A percentile compares a stretch with the other conserved stretches of the same genome.
phyloP scores from a whole-genome alignment of 2,113 vertebrate species.

The Cacatua alba region DNA sequence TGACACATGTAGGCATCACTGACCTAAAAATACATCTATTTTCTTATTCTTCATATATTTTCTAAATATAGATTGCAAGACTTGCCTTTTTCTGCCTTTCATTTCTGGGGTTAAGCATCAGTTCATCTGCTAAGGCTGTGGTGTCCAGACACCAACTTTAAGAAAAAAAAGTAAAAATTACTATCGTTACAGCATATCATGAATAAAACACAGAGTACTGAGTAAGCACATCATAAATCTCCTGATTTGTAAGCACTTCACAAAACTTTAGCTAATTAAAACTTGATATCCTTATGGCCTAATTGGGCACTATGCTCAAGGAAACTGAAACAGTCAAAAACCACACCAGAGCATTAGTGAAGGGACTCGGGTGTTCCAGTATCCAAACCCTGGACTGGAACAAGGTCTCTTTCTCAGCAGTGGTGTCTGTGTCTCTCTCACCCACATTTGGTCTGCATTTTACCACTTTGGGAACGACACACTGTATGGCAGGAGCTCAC shows the following conservation, averaged over 20 bases:
- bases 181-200: not conserved
- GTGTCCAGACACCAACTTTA: not conserved
- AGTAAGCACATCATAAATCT: not conserved
- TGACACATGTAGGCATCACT: constrained; percentile 59
- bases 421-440: rapidly evolving
- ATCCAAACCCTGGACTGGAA: not conserved
- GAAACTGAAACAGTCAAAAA: not conserved
- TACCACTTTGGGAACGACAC: not conserved
- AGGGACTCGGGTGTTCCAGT: not conserved
- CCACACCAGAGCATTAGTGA: not conserved
- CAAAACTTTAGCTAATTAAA: not conserved
- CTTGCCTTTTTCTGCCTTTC: not conserved
- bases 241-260: not conserved
- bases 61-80: not conserved
- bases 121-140: not conserved
- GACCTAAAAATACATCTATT: constrained; percentile 18
- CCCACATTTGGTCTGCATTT: not conserved
- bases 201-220: not conserved
- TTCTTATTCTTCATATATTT: not conserved
- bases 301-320: not conserved
- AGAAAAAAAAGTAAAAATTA: not conserved
- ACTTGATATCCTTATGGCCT: not conserved
- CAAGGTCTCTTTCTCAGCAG: not conserved
- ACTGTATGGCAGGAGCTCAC: not conserved
- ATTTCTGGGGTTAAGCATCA: not conserved